Conservation (phyloP, 1,140 invertebrate species). For the Acromyrmex echinatior region DNA sequence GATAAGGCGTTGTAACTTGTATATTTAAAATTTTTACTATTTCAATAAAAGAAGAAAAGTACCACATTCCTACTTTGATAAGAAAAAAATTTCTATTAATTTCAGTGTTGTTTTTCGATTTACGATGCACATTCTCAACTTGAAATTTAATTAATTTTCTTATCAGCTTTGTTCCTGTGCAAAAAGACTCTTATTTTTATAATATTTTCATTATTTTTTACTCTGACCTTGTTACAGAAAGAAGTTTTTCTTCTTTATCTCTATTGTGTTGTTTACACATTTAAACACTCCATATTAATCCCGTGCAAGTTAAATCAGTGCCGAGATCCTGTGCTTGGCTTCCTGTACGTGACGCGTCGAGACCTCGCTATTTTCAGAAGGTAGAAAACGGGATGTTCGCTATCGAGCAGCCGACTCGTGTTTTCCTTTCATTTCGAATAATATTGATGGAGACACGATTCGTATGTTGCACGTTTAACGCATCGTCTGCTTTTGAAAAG, state of each 20-base stretch:
- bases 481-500: slow-evolving; percentile 28
- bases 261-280: not conserved
- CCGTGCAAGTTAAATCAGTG: slow-evolving; percentile 5
- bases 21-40: not conserved
- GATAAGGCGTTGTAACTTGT: not conserved
- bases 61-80: not conserved
- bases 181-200: not conserved
- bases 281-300: not conserved
- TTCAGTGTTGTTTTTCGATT: not conserved
- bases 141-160: not conserved
- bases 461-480: slow-evolving; percentile 6
- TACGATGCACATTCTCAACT: not conserved
- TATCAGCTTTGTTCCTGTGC: not conserved
- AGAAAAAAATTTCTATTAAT: not conserved
- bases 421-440: slow-evolving; percentile 55
- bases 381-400: slow-evolving; percentile 22
- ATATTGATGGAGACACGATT: slow-evolving; percentile 18
- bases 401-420: slow-evolving; percentile 15
- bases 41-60: not conserved
- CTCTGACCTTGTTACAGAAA: not conserved
- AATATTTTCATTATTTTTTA: not conserved
- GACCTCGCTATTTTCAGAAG: slow-evolving; percentile 47
- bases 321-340: not conserved
- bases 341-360: slow-evolving; percentile 38
- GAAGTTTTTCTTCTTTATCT: not conserved